Evolutionary conservation across 1,140 invertebrate species (phyloP).

Genomic region (Panagrolaimus sp.): DNA sequence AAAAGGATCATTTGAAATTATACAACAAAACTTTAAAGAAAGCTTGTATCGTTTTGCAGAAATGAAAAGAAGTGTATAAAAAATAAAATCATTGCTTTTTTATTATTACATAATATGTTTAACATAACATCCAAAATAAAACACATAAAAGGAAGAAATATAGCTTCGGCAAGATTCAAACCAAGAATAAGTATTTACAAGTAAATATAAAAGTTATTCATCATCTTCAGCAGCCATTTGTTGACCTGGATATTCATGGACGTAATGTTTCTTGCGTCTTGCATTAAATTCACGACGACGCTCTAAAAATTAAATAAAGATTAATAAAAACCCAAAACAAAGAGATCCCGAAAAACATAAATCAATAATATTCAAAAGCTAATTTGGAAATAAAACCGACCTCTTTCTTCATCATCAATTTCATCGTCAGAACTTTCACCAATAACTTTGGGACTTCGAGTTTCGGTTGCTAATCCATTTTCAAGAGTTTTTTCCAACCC

Average conservation of each 20-base stretch:
- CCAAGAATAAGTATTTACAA: no score
- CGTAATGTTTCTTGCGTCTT: slow-evolving; percentile 91
- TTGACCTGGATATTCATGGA: slow-evolving; percentile 66
- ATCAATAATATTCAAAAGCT: no score
- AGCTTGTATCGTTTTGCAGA: slow-evolving; percentile 38
- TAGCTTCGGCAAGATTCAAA: no score
- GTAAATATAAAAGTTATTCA: slow-evolving; percentile 16
- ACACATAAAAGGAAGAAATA: no score
- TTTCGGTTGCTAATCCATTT: not conserved
- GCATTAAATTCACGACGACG: slow-evolving; percentile 60
- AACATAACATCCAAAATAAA: no score
- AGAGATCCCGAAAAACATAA: no score
- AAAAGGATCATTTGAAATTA: not conserved
- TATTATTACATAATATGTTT: no score
- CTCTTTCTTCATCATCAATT: slow-evolving; percentile 20
- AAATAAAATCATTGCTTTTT: not conserved
- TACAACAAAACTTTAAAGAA: slow-evolving; percentile 21
- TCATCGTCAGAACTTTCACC: slow-evolving; percentile 16
- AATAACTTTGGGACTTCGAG: not conserved
- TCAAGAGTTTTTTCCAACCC: slow-evolving; percentile 21
- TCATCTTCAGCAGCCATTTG: slow-evolving; percentile 36
- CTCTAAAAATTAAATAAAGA: slow-evolving; percentile 27
- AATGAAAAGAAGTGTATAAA: slow-evolving; percentile 25
- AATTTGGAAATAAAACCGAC: slow-evolving; percentile 29
- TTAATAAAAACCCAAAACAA: not conserved